Base-by-base conservation (phyloP, 2,888 invertebrate genomes). In the Ophion ellenae region DNA sequence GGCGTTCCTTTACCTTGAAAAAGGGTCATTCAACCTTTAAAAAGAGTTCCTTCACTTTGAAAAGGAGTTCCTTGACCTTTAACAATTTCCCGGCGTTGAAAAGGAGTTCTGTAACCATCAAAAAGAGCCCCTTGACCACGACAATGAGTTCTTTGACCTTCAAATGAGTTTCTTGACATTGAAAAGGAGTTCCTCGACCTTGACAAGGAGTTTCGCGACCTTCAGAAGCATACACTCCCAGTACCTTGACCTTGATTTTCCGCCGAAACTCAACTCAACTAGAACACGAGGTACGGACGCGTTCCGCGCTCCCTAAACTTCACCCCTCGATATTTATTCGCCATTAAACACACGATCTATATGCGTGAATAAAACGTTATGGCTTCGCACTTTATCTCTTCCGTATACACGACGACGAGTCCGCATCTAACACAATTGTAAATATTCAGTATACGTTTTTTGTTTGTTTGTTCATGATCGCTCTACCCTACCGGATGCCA, bases 401-500 rank as follows among this genome's bases (percentile, higher is more conserved):
- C 5, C 40, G n/a, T 74, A 77, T 83, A 83, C 63, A 70, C 66
- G 86, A 86, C 86, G 86, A 70, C 69, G 77, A 81, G 81, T 66
- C 78, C 81, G 86, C 83, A 81, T 80, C 75, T 87, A 87, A 84
- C 85, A 83, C 83, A 81, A 85, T 85, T 61, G 81, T 85, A 79
- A 87, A 87, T 85, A 85, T 87, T 83, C 81, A 81, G 82, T 83
- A 83, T 81, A 53, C 53, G 53, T 53, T 53, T 14, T 47, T 53
- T 17, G 17, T 53, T 53, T 17, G 53, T 73, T 74, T 70, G 81
- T 61, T 77, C 73, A 86, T 86, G 86, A 86, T 78, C 83, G 83
- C 83, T 86, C 66, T 75, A 86, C 83, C 86, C 86, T 86, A 86
- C 83, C 83, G 70, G 86, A 86, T 87, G 85, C 85, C 87, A 85